Evolutionary conservation across 1,140 invertebrate species (phyloP).

Genomic region (Rhynchophorus ferrugineus): DNA sequence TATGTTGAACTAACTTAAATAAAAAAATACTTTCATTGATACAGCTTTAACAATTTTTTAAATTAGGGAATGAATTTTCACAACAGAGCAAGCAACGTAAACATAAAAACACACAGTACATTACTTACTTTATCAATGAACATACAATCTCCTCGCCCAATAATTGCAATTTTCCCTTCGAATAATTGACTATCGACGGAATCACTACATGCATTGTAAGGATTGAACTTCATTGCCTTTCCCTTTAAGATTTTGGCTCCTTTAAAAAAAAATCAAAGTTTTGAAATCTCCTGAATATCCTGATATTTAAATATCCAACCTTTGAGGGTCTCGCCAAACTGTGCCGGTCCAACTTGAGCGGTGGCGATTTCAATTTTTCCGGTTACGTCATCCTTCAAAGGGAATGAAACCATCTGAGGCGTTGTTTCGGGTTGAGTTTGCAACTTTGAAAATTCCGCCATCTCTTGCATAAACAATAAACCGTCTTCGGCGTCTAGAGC

Average conservation of each 20-base stretch:
- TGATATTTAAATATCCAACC: conserved; percentile 5
- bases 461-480: conserved; percentile 93
- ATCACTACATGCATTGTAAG: conserved; percentile 61
- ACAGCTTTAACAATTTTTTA: no score
- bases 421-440: conserved; percentile 55
- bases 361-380: conserved; percentile 38
- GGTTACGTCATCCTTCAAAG: conserved; percentile 34
- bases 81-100: no score
- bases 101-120: not conserved
- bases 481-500: conserved; percentile 85
- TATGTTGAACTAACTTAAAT: no score
- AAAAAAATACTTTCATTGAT: no score
- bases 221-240: conserved; percentile 56
- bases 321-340: conserved; percentile 76
- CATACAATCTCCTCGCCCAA: conserved; percentile 86
- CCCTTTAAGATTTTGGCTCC: conserved; percentile 53
- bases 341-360: conserved; percentile 78
- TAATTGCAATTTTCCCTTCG: conserved; percentile 71
- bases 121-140: conserved; percentile 83
- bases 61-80: no score
- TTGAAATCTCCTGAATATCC: no score
- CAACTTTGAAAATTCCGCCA: conserved; percentile 81
- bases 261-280: not conserved
- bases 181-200: conserved; percentile 52
- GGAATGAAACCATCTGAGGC: conserved; percentile 51